Conservation (phyloP, 23 tunicate species). For the Diplosoma virens region DNA sequence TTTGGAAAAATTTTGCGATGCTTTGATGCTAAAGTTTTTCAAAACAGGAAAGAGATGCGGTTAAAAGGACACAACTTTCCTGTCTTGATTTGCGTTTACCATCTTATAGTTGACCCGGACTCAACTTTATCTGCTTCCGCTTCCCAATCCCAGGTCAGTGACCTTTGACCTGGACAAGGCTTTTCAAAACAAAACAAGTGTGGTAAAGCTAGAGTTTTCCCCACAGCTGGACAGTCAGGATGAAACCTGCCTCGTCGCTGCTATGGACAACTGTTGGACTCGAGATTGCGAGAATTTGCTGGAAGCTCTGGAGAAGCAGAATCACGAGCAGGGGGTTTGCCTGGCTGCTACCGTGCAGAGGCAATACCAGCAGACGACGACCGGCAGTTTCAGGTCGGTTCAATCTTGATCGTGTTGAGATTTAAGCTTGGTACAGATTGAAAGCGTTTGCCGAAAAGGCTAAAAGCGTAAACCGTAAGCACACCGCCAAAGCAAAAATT, state of each 20-base stretch:
- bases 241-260: neutral
- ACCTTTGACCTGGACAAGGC: too few relatives aligned
- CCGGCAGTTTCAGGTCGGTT: neutral
- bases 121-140: neutral
- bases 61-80: conserved; percentile 28
- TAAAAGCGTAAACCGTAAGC: too few relatives aligned
- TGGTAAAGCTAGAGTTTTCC: neutral
- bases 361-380: conserved; percentile 7
- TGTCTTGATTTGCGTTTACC: conserved; percentile 32
- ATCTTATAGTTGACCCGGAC: conserved; percentile 1
- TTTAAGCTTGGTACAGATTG: neutral
- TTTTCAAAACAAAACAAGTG: neutral
- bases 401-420: neutral
- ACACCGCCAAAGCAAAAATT: too few relatives aligned
- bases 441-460: neutral
- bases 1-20: too few relatives aligned
- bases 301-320: conserved; percentile 54
- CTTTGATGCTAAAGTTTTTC: too few relatives aligned
- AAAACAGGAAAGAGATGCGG: conserved; percentile 31
- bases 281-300: conserved; percentile 57
- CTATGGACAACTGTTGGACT: neutral
- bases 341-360: conserved; percentile 68
- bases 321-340: neutral
- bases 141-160: conserved; percentile 16
- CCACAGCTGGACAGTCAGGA: neutral